Evolutionary conservation across 2,797 vertebrate genomes (phyloP).

Genomic region (Microctenopoma steveboyesi): DNA sequence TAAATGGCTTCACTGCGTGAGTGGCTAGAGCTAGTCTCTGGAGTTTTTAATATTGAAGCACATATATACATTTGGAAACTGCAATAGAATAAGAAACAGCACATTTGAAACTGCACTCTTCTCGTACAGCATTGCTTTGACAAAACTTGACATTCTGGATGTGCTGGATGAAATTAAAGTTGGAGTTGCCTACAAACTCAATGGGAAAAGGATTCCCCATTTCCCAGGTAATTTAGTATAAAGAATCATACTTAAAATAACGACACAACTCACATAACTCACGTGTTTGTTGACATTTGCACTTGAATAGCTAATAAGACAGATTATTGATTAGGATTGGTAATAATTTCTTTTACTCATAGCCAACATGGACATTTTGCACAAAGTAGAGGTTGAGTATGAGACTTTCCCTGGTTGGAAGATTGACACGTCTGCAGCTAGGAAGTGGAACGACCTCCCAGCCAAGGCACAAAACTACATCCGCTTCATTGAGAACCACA

Average conservation of each 20-base stretch:
- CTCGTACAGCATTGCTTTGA: conserved; percentile 91
- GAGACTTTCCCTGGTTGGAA: conserved; percentile 98
- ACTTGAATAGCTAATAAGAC: neutral
- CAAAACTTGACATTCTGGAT: conserved; percentile 98
- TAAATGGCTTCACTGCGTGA: conserved; percentile 99
- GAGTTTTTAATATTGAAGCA: neutral
- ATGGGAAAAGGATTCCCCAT: conserved; percentile 95
- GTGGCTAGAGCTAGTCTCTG: conserved; percentile 64
- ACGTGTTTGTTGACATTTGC: neutral
- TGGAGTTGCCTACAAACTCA: conserved; percentile 93
- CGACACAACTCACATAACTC: neutral
- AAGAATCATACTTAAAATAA: neutral
- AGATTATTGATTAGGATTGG: neutral
- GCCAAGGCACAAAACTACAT: conserved; percentile 96
- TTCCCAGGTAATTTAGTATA: conserved; percentile 89
- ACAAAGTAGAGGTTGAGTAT: conserved; percentile 97
- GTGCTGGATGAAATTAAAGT: conserved; percentile 96
- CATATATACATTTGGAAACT: neutral
- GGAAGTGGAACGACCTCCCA: conserved; percentile 96
- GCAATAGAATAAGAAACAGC: neutral
- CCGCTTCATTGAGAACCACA: conserved; percentile 97
- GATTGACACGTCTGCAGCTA: conserved; percentile 90
- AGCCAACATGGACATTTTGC: conserved; percentile 97
- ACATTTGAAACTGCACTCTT: neutral
- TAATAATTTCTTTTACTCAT: conserved; percentile 27